A percentile compares a stretch with the other conserved stretches of the same genome.
phyloP scores from a whole-genome alignment of 2,888 invertebrate species.

The Chloroclystis v-ata region DNA sequence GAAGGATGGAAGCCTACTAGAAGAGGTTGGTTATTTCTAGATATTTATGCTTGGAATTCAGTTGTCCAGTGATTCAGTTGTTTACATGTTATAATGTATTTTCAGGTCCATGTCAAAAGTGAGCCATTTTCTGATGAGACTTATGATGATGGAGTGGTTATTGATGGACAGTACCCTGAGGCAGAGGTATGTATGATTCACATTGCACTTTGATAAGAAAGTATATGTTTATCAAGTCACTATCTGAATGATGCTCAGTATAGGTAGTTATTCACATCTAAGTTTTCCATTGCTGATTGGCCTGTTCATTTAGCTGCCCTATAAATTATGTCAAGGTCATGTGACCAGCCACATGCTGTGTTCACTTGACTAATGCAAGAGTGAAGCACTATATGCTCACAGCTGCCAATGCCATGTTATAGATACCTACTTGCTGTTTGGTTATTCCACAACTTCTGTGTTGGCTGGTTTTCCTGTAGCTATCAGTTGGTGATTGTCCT shows the following conservation, averaged over 20 bases:
- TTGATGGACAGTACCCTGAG: conserved; percentile 69
- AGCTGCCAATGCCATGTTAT: too few species aligned
- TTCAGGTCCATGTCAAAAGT: conserved; percentile 77
- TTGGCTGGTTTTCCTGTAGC: conserved; percentile 20
- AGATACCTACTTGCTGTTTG: conserved; percentile 8
- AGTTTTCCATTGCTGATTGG: conserved; percentile 30
- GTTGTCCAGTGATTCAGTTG: conserved; percentile 36
- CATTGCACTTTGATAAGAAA: conserved; percentile 13
- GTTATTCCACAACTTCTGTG: conserved; percentile 4
- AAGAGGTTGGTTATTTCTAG: conserved; percentile 67
- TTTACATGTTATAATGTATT: conserved; percentile 51
- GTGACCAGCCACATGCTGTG: conserved; percentile 38
- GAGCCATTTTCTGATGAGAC: conserved; percentile 76
- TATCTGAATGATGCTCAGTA: conserved; percentile 18
- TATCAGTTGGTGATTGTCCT: conserved; percentile 18
- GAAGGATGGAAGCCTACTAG: conserved; percentile 74
- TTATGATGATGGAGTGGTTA: conserved; percentile 75
- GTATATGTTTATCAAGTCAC: conserved; percentile 24
- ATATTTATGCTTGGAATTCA: conserved; percentile 58
- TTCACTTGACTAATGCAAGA: conserved; percentile 23
- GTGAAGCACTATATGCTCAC: conserved; percentile 18
- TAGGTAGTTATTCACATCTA: conserved; percentile 8
- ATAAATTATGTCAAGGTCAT: conserved; percentile 61
- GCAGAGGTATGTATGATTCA: conserved; percentile 60
- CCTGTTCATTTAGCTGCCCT: conserved; percentile 21